Base-by-base conservation (phyloP, 2,113 vertebrate species). In the Antechinus flavipes region DNA sequence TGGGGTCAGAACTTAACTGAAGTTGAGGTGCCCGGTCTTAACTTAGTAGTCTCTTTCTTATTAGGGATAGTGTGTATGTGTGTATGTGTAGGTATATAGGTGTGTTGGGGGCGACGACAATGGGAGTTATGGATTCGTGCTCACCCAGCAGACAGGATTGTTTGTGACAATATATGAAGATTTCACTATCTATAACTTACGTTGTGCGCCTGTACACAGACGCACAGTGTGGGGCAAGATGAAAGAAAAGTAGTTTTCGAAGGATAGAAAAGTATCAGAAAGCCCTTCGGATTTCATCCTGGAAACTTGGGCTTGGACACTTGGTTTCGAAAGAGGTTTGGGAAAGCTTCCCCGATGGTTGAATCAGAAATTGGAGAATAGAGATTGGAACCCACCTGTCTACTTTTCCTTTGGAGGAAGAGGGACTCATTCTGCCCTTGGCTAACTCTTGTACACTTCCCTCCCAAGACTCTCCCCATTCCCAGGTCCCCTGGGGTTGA, bases 321-420 rank as follows among this genome's bases (percentile, higher is more conserved):
- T 42, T 22, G 35, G 35, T n/a, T 12, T 68, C 30, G 27, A 68
- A 35, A 68, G 35, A 16, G 68, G 1, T 35, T 76, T 2, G 35
- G 68, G 35, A n/a, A 42, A 8, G 68, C 68, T 84, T 84, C n/a
- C 68, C n/a, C 6, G 68, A n/a, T 84, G n/a, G n/a, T 84, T 42
- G 68, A 84, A 84, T n/a, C 68, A 42, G n/a, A 84, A 84, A 42
- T 7, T 76, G 61, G 61, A 24, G 6, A 11, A 46, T 26, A 50
- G 47, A 52, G 26, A 12, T 47, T 42, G n/a, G 42, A 47, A 54
- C n/a, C 61, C 61, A 90, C 54, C 68, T 91, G 55, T 89, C 95
- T 52, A 27, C 19, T 92, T 90, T 93, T 52, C 56, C 52, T 68
- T 95, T 56, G 92, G 68, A 46, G 53, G 90, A 93, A 89, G 58